A percentile compares a stretch with the other conserved stretches of the same genome.
Conservation (phyloP, 2,797 vertebrate species). For the Tauraco hartlaubi region DNA sequence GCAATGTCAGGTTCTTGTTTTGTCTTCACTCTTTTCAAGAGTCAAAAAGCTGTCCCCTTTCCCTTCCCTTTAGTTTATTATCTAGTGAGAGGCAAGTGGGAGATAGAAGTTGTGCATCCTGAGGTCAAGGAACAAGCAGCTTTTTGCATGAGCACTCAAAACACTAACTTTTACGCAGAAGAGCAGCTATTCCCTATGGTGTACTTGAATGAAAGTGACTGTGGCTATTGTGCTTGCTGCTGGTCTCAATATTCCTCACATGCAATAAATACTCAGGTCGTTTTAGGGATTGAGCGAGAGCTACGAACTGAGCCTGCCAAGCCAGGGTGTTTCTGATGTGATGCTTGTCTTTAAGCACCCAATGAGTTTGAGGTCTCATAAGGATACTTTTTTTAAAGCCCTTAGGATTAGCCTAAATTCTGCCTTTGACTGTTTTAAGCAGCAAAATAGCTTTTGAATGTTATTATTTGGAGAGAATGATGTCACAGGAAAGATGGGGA, state of each 20-base stretch:
- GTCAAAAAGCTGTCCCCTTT: not conserved
- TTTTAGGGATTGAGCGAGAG: not conserved
- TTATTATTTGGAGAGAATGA: constrained; percentile 11
- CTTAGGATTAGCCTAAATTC: constrained; percentile 55
- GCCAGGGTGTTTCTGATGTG: not conserved
- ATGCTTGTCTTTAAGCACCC: constrained; percentile 12
- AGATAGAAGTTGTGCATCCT: not conserved
- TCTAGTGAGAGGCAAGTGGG: not conserved
- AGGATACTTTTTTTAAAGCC: not conserved
- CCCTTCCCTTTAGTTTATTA: not conserved
- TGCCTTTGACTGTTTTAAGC: constrained; percentile 22
- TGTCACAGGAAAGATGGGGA: constrained; percentile 12
- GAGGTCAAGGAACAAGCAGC: not conserved
- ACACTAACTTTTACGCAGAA: not conserved
- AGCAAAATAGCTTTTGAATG: constrained; percentile 37
- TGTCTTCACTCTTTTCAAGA: not conserved
- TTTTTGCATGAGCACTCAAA: not conserved
- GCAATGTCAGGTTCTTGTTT: not conserved
- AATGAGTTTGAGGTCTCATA: constrained; percentile 4
- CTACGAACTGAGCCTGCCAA: not conserved
- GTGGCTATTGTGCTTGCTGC: not conserved
- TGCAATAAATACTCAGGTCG: not conserved
- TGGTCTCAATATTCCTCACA: not conserved
- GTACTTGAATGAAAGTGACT: constrained; percentile 17
- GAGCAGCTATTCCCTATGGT: not conserved